Base-by-base conservation (phyloP, 2,113 vertebrate species). In the Coturnix japonica region DNA sequence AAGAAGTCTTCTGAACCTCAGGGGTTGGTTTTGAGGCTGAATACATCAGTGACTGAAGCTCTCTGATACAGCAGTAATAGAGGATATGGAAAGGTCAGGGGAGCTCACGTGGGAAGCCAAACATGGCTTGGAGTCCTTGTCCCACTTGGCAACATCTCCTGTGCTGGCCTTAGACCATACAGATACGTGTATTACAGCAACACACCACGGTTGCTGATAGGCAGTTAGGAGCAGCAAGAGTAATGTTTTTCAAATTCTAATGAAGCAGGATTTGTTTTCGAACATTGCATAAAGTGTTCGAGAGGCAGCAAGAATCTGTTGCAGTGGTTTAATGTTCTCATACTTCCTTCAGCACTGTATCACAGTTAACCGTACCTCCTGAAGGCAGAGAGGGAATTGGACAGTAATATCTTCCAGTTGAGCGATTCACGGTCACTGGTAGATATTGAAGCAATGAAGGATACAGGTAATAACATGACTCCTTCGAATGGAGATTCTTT, bases 401-500 rank as follows among this genome's bases (percentile, higher is more conserved):
- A 65, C 54, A 90, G 70, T 73, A 73, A 31, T 69, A 56, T n/a
- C n/a, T 88, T 72, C 41, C 8, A 57, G 43, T 4, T 35, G 57
- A 83, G 37, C 81, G 88, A 87, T 95, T 90, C 88, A 61, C 44
- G 65, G 61, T 75, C 77, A 60, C 76, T 70, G 67, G 60, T 93
- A 85, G 80, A 67, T 81, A 91, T 83, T 16, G 11, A 61, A 94
- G 82, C 88, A 90, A 14, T 80, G 70, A 94, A 66, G 77, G 74
- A 79, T 66, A 93, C 41, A 37, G 80, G 35, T 95, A 90, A 85
- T 43, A 77, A 70, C 1, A 7, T 23, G 59, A 37, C 71, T 70
- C 59, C 85, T 82, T 46, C 43, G 56, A 85, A 91, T 86, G 88
- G 83, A 93, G 88, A 84, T 92, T 66, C 65, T 39, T 57, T 74